Conservation (phyloP, 2,113 vertebrate genomes). For the Corvus cornix region DNA sequence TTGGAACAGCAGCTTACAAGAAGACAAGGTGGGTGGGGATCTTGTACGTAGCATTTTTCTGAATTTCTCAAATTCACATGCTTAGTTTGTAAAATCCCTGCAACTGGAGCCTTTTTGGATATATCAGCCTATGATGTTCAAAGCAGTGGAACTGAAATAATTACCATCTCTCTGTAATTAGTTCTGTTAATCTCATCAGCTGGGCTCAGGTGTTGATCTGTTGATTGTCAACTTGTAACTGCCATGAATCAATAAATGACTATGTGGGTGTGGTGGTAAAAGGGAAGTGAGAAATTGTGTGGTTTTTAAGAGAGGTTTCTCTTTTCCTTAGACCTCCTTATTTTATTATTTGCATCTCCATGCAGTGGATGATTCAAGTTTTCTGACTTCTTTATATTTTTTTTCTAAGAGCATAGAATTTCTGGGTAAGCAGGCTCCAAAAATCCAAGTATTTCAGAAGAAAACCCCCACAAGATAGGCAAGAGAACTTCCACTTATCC, state of each 20-base stretch:
- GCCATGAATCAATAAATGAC: not conserved
- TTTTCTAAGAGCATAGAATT: not conserved
- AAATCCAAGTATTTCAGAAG: not conserved
- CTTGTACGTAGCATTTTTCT: not conserved
- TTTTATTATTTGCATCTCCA: not conserved
- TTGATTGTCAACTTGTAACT: not conserved
- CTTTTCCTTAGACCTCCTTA: not conserved
- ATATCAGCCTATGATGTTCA: not conserved
- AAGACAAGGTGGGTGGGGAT: not conserved
- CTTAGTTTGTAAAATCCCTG: not conserved
- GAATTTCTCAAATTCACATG: not conserved
- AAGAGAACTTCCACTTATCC: not conserved
- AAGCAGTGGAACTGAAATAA: not conserved
- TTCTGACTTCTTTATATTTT: not conserved
- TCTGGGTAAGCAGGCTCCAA: not conserved
- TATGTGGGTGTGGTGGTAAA: not conserved
- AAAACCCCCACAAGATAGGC: rapidly evolving
- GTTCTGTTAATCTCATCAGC: not conserved
- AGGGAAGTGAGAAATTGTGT: not conserved
- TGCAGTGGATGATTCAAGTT: not conserved
- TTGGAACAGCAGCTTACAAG: not conserved
- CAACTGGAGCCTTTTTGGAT: not conserved
- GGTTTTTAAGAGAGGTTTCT: not conserved
- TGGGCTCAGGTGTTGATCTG: not conserved
- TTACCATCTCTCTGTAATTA: not conserved